These are phyloP conservation scores for Echinops telfairi DNA, from an alignment of 2,113 vertebrate species.

Conservation along the genomic window DNA sequence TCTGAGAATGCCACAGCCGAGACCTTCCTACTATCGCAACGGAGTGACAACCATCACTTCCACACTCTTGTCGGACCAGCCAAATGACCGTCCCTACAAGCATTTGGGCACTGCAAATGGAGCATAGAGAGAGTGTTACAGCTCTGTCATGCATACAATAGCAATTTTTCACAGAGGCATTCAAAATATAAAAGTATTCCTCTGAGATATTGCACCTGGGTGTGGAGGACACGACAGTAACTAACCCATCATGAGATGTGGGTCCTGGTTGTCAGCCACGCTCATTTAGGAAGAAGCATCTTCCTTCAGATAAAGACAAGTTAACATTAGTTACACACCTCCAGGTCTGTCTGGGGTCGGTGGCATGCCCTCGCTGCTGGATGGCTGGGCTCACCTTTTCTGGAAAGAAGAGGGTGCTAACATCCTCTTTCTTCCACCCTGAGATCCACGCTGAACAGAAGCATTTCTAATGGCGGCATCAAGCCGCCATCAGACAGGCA, in stretches of 20 bases:
- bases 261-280: neutral
- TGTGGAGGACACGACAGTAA: neutral
- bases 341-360: neutral
- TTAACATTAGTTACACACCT: neutral
- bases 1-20: neutral
- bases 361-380: accelerated
- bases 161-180: neutral
- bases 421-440: neutral
- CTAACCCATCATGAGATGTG: neutral
- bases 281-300: neutral
- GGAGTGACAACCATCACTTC: neutral
- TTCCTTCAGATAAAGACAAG: neutral
- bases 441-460: neutral
- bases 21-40: too few species aligned
- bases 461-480: conserved; percentile 37
- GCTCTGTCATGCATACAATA: neutral
- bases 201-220: neutral
- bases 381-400: neutral
- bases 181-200: neutral
- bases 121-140: neutral
- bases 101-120: neutral
- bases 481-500: neutral
- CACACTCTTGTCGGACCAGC: neutral
- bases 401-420: neutral
- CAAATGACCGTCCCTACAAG: neutral